Base-by-base conservation (phyloP, 2,113 vertebrate species). In the Amazona guildingii region DNA sequence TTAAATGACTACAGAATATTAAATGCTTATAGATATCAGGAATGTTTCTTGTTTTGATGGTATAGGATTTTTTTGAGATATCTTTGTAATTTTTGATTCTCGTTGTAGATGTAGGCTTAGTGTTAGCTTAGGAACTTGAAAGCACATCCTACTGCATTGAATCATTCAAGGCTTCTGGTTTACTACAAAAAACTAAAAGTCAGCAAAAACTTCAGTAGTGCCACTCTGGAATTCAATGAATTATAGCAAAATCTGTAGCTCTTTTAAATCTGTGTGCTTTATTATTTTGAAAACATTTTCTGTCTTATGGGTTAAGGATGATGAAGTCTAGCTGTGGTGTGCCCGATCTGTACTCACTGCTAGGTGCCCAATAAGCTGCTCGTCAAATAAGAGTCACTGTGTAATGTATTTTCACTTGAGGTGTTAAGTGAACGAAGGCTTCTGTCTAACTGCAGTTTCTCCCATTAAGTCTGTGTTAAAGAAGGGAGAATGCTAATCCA, bases 41-140 rank as follows among this genome's bases (percentile, higher is more conserved):
- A 54, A 76, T 46, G 7, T 31, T 86, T 77, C 13, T 7, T 1
- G 0, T 72, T 46, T 5, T 64, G 35, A 39, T 2, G 5, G 1
- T 10, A 25, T 37, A 13, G 13, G 31, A 3, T 91, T 74, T 35
- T 77, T 73, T 61, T 54, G 31, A 12, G 7, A 6, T 44, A 31
- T 24, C 4, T 74, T 41, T 24, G 12, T 70, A 17, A 18, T 31
- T 57, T 83, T 73, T 77, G 5, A 10, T 55, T 81, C 39, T 61
- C 33, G 1, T 46, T 68, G n/a, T 48, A 70, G 41, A 9, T 28
- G 29, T 48, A 62, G 41, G 33, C 9, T 52, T 54, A 39, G 20
- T n/a, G 37, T 73, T 67, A 59, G 14, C 31, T 84, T 74, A 74
- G 19, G 17, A 92, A 29, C 3, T 19, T 57, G 54, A 66, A 78